Evolutionary conservation across 1,140 invertebrate genomes (phyloP), one percentile per base, ranked within the genome.

Genomic region (Drosophila gunungcola): DNA sequence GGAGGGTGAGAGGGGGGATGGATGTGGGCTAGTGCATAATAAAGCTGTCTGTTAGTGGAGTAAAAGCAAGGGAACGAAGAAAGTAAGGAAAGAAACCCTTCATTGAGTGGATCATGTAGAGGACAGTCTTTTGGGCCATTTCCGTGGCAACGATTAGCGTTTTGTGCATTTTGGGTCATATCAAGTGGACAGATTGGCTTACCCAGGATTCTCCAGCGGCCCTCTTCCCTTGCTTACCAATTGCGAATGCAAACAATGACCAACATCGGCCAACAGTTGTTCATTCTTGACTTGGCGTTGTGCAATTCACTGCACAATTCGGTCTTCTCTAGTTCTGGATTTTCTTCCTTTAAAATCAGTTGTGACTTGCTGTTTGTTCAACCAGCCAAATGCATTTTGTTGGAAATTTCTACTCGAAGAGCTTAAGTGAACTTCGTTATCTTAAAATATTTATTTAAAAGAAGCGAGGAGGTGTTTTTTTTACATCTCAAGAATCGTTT

Each of bases 1-100:
- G 39, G 61, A 58, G 42, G 34, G 25, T 16, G 54, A 51, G 46
- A 63, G 67, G 63, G 56, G 56, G 52, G 49, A 21, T 13, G 56
- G 27, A 25, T 58, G 68, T 38, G 27, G 69, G 64, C 54, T 79
- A 64, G 57, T 78, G 83, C 79, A 86, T 88, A 88, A 75, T 88
- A 88, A 79, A 88, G 69, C 56, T 61, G 78, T 69, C 73, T 56
- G 63, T 74, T 63, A 43, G 65, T 42, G 38, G 38, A 43, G 48
- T 21, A 27, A 49, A 42, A n/a, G 21, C 63, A 41, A 12, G 27
- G 62, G 13, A 6, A 25, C 27, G 12, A 4, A 21, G 13, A 13
- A 46, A 55, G 16, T 21, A 21, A 21, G 16, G 16, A 43, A 25
- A 34, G 46, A 52, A 21, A 46, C 32, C 45, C 74, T 55, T 39